Percentiles rank a stretch among this genome's conserved stretches.
phyloP scores from a whole-genome alignment of 2,113 vertebrate genomes.

The Phycodurus eques region DNA sequence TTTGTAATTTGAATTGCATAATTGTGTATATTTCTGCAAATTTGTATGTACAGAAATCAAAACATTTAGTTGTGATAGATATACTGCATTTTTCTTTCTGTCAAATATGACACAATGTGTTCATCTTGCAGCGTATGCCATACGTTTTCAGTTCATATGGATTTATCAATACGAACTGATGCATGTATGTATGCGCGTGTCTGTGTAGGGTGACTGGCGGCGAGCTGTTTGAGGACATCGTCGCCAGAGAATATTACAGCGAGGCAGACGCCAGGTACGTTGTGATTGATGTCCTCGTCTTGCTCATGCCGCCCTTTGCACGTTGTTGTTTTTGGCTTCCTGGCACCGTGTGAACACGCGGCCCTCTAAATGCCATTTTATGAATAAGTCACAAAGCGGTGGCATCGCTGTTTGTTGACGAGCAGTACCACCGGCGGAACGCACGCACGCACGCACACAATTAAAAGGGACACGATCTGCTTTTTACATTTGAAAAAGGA shows the following conservation, averaged over 20 bases:
- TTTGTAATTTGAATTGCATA: too few relatives aligned
- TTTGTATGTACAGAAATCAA: too few relatives aligned
- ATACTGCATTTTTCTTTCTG: too few relatives aligned
- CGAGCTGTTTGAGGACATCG: conserved; percentile 98
- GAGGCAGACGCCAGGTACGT: conserved; percentile 95
- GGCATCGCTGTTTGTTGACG: conserved; percentile 23
- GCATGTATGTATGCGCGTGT: conserved; percentile 10
- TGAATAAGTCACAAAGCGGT: conserved; percentile 47
- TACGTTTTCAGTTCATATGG: background rate
- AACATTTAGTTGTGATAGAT: too few relatives aligned
- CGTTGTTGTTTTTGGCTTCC: conserved; percentile 1
- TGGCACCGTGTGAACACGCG: conserved; percentile 16
- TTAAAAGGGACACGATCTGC: background rate
- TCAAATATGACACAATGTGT: too few relatives aligned
- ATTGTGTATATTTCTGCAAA: too few relatives aligned
- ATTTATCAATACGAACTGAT: background rate
- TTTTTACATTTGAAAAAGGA: background rate
- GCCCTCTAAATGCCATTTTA: conserved; percentile 44
- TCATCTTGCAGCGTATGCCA: too few relatives aligned
- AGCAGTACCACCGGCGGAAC: background rate
- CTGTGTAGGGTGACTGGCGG: conserved; percentile 88
- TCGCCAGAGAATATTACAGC: conserved; percentile 98
- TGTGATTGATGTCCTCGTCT: background rate
- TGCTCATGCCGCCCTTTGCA: background rate
- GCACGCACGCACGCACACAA: background rate